A percentile compares a stretch with the other conserved stretches of the same genome.
These are phyloP conservation scores for Adoxophyes honmai DNA, from an alignment of 1,140 invertebrate genomes.

Conservation along the genomic window DNA sequence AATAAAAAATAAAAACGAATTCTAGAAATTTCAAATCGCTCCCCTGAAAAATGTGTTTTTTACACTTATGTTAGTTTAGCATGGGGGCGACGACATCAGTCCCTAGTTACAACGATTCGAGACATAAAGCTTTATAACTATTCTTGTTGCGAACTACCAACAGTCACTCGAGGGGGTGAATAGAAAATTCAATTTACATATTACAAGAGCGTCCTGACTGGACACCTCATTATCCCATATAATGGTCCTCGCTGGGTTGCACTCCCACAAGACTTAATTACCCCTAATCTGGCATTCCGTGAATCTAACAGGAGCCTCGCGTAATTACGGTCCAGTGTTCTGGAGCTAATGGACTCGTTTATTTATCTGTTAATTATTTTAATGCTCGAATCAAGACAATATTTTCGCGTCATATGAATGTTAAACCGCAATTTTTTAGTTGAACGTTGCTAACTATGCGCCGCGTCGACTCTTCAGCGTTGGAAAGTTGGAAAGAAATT, in stretches of 20 bases:
- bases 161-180: conserved; percentile 19
- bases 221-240: conserved; percentile 68
- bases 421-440: too few relatives aligned
- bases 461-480: not conserved
- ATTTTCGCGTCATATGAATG: too few relatives aligned
- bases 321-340: conserved; percentile 55
- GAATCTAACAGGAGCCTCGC: conserved; percentile 45
- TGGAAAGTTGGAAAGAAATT: conserved; percentile 18
- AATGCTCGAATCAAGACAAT: not conserved
- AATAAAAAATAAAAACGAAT: too few relatives aligned
- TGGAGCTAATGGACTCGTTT: conserved; percentile 50
- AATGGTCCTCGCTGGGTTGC: conserved; percentile 48
- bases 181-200: conserved; percentile 68
- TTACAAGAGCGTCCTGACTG: conserved; percentile 57
- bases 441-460: too few relatives aligned
- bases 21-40: too few relatives aligned
- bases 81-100: too few relatives aligned
- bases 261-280: conserved; percentile 62
- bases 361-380: conserved; percentile 39
- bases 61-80: too few relatives aligned
- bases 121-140: not conserved
- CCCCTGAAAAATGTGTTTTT: too few relatives aligned
- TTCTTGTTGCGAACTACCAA: not conserved
- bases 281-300: conserved; percentile 64
- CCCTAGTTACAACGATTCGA: not conserved